Conservation (phyloP, 2,888 invertebrate species). For the Eupeodes luniger region DNA sequence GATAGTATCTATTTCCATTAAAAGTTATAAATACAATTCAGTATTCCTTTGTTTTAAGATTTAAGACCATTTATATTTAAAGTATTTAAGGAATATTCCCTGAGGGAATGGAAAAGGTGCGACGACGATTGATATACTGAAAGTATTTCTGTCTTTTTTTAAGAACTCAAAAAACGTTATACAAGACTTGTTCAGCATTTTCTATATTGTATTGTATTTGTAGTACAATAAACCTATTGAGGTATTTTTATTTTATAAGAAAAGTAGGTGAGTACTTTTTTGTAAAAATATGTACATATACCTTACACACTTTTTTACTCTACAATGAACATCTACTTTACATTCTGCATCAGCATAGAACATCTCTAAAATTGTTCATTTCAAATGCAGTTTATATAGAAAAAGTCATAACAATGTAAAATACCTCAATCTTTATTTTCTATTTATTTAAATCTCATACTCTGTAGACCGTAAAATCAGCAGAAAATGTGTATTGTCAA, state of each 20-base stretch:
- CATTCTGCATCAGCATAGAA: not conserved
- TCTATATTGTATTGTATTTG: not conserved
- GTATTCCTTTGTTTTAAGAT: too few relatives aligned
- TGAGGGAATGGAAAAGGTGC: too few relatives aligned
- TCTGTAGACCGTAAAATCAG: constrained; percentile 64
- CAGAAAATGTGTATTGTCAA: constrained; percentile 24
- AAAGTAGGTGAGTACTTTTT: constrained; percentile 7
- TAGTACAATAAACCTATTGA: constrained; percentile 8
- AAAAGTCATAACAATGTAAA: not conserved
- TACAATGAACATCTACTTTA: not conserved
- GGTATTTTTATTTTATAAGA: not conserved
- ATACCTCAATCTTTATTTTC: not conserved
- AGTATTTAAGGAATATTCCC: too few relatives aligned
- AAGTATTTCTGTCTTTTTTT: too few relatives aligned
- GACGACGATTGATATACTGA: too few relatives aligned
- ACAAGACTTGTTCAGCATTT: too few relatives aligned
- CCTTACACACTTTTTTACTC: not conserved
- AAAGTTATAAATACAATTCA: too few relatives aligned
- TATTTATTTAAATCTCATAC: constrained; percentile 24
- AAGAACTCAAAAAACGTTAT: too few relatives aligned
- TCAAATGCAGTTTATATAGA: not conserved
- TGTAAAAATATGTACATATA: not conserved
- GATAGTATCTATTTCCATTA: too few relatives aligned
- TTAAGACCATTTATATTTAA: too few relatives aligned
- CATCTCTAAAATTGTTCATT: not conserved